Evolutionary conservation across 2,888 invertebrate genomes (phyloP).

Genomic region (Scaptomyza caliginosa): DNA sequence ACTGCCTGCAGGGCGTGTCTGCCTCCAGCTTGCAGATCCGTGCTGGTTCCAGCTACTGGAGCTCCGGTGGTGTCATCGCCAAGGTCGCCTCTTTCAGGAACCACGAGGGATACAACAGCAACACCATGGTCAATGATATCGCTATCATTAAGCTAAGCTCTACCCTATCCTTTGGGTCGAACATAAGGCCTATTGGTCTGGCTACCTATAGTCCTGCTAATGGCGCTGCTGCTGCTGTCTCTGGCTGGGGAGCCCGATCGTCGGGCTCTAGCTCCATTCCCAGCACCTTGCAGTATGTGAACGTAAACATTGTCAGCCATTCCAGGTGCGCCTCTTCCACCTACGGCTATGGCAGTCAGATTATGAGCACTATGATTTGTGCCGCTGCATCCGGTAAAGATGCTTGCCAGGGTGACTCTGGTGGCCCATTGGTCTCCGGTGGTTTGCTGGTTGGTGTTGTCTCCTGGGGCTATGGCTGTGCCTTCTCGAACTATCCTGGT

Average conservation of each 20-base stretch:
- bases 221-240: conserved; percentile 52
- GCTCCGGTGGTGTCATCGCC: conserved; percentile 58
- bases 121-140: conserved; percentile 85
- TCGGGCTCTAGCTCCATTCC: conserved; percentile 56
- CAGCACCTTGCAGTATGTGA: conserved; percentile 82
- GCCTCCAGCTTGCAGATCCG: conserved; percentile 80
- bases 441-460: conserved; percentile 69
- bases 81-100: conserved; percentile 51
- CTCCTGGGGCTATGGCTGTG: conserved; percentile 77
- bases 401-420: conserved; percentile 76
- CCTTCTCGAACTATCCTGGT: conserved; percentile 57
- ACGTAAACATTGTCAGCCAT: conserved; percentile 83
- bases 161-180: conserved; percentile 83
- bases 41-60: conserved; percentile 85
- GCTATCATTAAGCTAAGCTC: conserved; percentile 85
- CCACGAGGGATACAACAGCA: conserved; percentile 85
- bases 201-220: conserved; percentile 66
- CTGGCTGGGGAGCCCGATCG: conserved; percentile 67
- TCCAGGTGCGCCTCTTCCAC: conserved; percentile 80
- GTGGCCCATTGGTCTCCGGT: conserved; percentile 70
- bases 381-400: conserved; percentile 49
- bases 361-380: conserved; percentile 40
- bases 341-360: conserved; percentile 77
- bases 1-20: conserved; percentile 84
- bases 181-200: conserved; percentile 84